Evolutionary conservation across 2,797 vertebrate species (phyloP).

Genomic region (Fratercula arctica): DNA sequence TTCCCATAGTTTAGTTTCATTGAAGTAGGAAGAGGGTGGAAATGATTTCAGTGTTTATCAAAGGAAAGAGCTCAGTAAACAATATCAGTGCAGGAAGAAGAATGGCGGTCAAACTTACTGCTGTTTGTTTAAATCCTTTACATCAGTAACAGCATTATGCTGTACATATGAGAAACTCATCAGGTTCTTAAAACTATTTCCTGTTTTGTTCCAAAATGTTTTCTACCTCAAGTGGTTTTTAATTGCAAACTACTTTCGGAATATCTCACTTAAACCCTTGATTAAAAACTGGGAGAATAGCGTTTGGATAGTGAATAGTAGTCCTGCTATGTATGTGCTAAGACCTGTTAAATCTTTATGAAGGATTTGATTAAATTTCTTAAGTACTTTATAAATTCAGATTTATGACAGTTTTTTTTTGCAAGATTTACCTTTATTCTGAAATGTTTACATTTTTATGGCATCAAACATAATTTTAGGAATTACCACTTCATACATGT

Average conservation of each 20-base stretch:
- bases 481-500: background rate
- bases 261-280: constrained; percentile 4
- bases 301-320: background rate
- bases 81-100: constrained; percentile 64
- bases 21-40: constrained; percentile 55
- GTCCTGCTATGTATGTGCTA: background rate
- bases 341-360: background rate
- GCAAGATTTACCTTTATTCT: background rate
- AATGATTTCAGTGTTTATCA: constrained; percentile 67
- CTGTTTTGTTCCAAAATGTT: constrained; percentile 61
- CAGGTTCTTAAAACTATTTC: constrained; percentile 62
- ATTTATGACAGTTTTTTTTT: background rate
- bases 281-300: background rate
- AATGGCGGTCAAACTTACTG: constrained; percentile 18
- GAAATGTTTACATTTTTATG: background rate
- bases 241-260: constrained; percentile 26
- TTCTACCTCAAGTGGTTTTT: constrained; percentile 21
- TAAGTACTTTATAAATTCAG: background rate
- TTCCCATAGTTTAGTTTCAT: constrained; percentile 40
- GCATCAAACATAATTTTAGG: background rate
- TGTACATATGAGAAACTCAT: constrained; percentile 60
- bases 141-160: constrained; percentile 45
- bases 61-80: constrained; percentile 56
- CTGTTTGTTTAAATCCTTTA: constrained; percentile 58
- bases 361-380: background rate